Evolutionary conservation across 92 coral and sea anemone genomes (phyloP).

Genomic region (Umimayanthus chanpuru): DNA sequence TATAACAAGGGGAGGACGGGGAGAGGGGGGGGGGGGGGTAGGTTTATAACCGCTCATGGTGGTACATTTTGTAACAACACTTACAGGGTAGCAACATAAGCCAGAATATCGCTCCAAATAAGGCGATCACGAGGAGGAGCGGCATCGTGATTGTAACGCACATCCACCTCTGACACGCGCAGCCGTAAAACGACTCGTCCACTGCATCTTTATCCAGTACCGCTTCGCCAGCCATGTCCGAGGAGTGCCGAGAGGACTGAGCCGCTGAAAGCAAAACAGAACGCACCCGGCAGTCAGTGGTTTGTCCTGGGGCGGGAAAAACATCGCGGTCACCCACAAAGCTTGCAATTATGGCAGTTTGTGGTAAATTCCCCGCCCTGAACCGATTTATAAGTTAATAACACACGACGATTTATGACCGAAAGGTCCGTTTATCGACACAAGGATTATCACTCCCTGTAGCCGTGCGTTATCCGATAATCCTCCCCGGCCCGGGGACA

Average conservation of each 20-base stretch:
- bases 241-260: slow-evolving; percentile 20
- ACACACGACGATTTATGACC: not conserved
- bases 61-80: slow-evolving; percentile 21
- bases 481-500: not conserved
- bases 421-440: too few relatives aligned
- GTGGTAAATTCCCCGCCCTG: not conserved
- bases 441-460: not conserved
- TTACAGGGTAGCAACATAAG: slow-evolving; percentile 79
- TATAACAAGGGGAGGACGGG: too few relatives aligned
- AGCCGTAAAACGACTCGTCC: slow-evolving; percentile 69
- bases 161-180: slow-evolving; percentile 93
- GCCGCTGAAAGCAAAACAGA: slow-evolving; percentile 7
- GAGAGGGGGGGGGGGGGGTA: too few relatives aligned
- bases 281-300: not conserved
- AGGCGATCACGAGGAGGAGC: slow-evolving; percentile 62
- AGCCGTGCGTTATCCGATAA: too few relatives aligned
- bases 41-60: not conserved
- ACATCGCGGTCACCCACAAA: not conserved
- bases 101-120: slow-evolving; percentile 74
- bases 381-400: too few relatives aligned
- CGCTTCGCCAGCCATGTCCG: slow-evolving; percentile 30
- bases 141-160: slow-evolving; percentile 81
- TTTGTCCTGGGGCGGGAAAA: not conserved
- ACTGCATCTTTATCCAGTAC: slow-evolving; percentile 33
- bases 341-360: not conserved